A percentile compares a stretch with the other conserved stretches of the same genome.
Evolutionary conservation across 2,888 invertebrate genomes (phyloP).

Genomic region (Minunthozetes semirufus): DNA sequence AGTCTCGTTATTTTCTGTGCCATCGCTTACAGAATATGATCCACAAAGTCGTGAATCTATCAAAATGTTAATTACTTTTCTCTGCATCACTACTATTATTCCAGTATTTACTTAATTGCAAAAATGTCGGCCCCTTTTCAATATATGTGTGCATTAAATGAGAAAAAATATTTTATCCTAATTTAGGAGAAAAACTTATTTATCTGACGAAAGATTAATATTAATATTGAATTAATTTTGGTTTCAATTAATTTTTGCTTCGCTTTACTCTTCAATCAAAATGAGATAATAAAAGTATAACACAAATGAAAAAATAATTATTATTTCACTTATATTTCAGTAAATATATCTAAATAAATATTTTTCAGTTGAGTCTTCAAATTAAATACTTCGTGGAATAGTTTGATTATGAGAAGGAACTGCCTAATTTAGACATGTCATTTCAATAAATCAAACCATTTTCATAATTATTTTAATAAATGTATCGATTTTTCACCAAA

Average conservation of each 20-base stretch:
- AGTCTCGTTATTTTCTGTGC: neutral
- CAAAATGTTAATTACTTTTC: constrained; percentile 8
- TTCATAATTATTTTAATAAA: too few species aligned
- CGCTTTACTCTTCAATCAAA: neutral
- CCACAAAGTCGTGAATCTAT: constrained; percentile 1
- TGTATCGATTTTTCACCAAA: too few species aligned
- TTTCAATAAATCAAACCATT: too few species aligned
- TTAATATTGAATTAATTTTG: neutral
- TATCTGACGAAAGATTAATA: neutral
- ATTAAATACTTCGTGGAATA: too few species aligned
- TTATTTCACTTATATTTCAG: too few species aligned
- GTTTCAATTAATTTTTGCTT: neutral
- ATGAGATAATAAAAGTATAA: too few species aligned
- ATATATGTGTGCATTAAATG: neutral
- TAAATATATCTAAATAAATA: too few species aligned
- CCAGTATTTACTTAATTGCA: constrained; percentile 1
- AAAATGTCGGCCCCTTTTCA: neutral
- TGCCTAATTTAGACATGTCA: too few species aligned
- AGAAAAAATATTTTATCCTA: neutral
- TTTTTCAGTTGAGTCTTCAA: too few species aligned
- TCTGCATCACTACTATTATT: neutral
- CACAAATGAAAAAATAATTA: too few species aligned
- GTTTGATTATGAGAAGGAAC: too few species aligned
- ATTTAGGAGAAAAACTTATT: neutral
- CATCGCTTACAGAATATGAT: neutral